phyloP scores from a whole-genome alignment of 2,113 vertebrate genomes.

The Lamprotornis superbus region DNA sequence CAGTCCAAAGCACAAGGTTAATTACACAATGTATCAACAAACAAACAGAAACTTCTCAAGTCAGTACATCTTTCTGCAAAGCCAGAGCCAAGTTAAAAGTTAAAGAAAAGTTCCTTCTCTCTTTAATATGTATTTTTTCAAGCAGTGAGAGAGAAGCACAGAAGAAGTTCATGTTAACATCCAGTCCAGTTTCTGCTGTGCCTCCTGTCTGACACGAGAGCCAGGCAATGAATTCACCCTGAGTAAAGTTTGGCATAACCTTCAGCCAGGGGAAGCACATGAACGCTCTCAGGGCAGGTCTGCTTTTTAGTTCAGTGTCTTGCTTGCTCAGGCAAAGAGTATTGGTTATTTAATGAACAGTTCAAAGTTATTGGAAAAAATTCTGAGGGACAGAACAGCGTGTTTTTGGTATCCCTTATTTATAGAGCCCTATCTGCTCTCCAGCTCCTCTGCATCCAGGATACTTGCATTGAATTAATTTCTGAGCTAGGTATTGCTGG shows the following conservation, averaged over 20 bases:
- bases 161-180: neutral
- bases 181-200: rapidly evolving
- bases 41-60: neutral
- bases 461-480: neutral
- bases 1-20: neutral
- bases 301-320: neutral
- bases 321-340: neutral
- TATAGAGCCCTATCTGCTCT: neutral
- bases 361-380: neutral
- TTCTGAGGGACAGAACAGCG: neutral
- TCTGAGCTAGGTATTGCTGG: neutral
- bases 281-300: neutral
- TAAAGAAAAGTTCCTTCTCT: neutral
- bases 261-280: neutral
- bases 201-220: neutral
- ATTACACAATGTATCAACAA: neutral
- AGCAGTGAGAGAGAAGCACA: neutral
- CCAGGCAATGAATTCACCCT: neutral
- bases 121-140: neutral
- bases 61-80: neutral
- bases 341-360: neutral
- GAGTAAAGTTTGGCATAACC: rapidly evolving
- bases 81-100: neutral
- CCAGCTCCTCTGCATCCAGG: neutral
- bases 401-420: neutral